These are phyloP conservation scores for Xerus rutilus DNA, from an alignment of 2,797 vertebrate species.

Conservation along the genomic window DNA sequence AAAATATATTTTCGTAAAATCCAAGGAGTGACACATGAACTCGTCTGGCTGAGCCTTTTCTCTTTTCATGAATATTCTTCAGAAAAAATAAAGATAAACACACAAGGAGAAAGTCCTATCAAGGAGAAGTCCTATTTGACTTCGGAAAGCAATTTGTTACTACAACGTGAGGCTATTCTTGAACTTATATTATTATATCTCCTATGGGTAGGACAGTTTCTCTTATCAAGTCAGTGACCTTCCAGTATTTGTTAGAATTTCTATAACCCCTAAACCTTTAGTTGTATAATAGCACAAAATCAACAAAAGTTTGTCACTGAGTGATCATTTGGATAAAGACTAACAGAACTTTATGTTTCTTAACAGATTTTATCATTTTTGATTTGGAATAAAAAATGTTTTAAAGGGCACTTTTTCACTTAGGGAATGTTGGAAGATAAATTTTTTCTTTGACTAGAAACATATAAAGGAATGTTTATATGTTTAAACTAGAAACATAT, in stretches of 20 bases:
- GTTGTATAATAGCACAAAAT: background rate
- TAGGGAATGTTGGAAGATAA: background rate
- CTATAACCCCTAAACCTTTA: background rate
- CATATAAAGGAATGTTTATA: background rate
- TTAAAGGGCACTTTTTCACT: slow-evolving; percentile 29
- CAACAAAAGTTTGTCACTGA: background rate
- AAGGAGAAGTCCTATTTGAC: background rate
- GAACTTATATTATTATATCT: background rate
- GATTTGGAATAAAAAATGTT: slow-evolving; percentile 39
- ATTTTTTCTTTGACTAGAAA: background rate
- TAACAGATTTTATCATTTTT: background rate
- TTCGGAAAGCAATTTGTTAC: background rate
- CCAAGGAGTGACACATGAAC: background rate
- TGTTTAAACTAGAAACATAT: background rate
- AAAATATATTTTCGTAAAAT: background rate
- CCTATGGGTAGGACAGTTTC: background rate
- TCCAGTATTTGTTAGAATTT: background rate
- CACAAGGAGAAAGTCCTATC: background rate
- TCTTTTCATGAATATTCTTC: background rate
- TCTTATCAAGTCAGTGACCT: background rate
- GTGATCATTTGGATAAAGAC: background rate
- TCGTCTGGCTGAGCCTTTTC: background rate
- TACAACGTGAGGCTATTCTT: background rate
- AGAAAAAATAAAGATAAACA: background rate
- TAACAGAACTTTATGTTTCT: background rate